Conservation (phyloP, 2,797 vertebrate species). For the Aphelocoma californica region DNA sequence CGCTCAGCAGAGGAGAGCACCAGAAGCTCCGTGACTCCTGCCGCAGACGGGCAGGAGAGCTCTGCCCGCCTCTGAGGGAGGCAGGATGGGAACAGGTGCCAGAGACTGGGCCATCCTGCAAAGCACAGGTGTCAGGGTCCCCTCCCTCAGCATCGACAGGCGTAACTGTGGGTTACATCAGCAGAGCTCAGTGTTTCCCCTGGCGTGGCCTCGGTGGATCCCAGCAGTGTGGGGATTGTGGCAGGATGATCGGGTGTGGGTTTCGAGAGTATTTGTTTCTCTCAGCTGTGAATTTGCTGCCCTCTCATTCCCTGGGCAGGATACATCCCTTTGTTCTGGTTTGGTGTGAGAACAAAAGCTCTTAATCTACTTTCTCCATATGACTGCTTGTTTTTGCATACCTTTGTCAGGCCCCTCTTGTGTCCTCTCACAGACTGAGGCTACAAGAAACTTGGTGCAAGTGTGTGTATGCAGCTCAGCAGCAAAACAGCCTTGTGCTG, state of each 20-base stretch:
- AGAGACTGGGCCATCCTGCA: not conserved
- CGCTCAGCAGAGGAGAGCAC: accelerated
- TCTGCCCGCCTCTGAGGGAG: not conserved
- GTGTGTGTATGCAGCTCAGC: not conserved
- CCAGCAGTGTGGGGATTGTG: not conserved
- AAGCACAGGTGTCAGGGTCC: not conserved
- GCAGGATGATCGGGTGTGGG: not conserved
- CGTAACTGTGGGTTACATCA: accelerated
- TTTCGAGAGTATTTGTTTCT: not conserved
- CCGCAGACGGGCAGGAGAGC: accelerated
- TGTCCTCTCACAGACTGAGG: not conserved
- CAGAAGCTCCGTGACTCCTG: not conserved
- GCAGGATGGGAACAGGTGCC: not conserved
- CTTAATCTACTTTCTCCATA: not conserved
- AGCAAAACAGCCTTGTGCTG: not conserved
- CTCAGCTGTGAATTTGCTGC: not conserved
- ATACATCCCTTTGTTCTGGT: not conserved
- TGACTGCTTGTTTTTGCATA: not conserved
- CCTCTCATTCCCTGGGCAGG: not conserved
- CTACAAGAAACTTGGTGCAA: not conserved
- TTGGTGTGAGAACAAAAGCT: not conserved
- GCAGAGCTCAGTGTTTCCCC: not conserved
- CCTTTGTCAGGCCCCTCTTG: not conserved
- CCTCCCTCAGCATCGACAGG: not conserved
- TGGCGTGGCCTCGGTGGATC: accelerated